Evolutionary conservation across 1,140 invertebrate species (phyloP), one percentile per base, ranked within the genome.

Genomic region (Notospermus geniculatus): DNA sequence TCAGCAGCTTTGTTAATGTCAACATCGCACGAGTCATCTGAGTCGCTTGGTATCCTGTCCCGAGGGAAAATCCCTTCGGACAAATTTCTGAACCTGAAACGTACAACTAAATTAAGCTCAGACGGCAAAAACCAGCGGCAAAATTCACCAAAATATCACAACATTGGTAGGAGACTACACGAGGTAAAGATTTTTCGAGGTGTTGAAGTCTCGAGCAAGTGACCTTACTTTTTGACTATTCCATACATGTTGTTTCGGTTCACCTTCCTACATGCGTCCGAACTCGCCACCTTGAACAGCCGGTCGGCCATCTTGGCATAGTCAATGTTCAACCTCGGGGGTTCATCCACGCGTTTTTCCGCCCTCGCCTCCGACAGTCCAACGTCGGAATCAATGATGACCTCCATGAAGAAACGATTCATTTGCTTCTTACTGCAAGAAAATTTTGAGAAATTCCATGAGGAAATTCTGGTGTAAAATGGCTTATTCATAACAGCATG

Each of bases 301-400:
- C 71, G 50, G 19, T 76, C 56, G 17, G 62, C 64, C 46, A 79
- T 65, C 22, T 60, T 52, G 30, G 62, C 59, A 55, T 79, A 79
- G 43, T 75, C 69, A 54, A 80, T 65, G 57, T 72, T 76, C 67
- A 63, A 72, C 69, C 13, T 57, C 36, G n/a, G 19, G 4, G 46
- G 46, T 39, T 79, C 73, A 11, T 71, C 60, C 11, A 32, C 41
- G 23, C 55, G 45, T 29, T 69, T 59, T 4, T 65, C 64, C 23
- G 46, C 58, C 57, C 65, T 60, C 25, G 64, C 72, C 4, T 64
- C 65, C 13, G 45, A 55, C 43, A 63, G 53, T 17, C 83, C 80
- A 36, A 83, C 59, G 46, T 84, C 82, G 23, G 68, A 65, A 22
- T 39, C 59, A 22, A 66, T 89, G 84, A 4, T 89, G 87, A 43